phyloP scores from a whole-genome alignment of 1,140 invertebrate species.

The Drosophila pachea region DNA sequence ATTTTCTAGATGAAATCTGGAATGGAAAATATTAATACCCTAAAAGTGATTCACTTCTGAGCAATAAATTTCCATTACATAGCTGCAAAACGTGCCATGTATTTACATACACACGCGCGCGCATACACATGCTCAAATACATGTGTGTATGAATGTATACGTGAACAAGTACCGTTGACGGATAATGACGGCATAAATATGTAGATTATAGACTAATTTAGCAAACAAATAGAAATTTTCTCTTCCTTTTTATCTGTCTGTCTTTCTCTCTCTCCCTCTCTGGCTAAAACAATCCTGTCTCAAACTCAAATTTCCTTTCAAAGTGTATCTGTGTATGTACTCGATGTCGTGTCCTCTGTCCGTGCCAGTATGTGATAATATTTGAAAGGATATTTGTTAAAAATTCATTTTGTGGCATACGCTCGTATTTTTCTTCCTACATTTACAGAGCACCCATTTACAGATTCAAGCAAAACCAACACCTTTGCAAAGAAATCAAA shows the following conservation, averaged over 20 bases:
- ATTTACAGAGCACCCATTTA: constrained; percentile 38
- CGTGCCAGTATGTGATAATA: constrained; percentile 11
- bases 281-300: constrained; percentile 21
- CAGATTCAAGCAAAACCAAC: constrained; percentile 34
- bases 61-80: constrained; percentile 36
- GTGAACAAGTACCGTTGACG: not conserved
- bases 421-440: constrained; percentile 34
- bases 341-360: constrained; percentile 23
- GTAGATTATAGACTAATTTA: not conserved
- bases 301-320: constrained; percentile 26
- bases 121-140: constrained; percentile 7
- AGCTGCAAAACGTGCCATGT: constrained; percentile 11
- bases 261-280: not conserved
- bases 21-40: constrained; percentile 9
- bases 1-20: not conserved
- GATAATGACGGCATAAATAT: not conserved
- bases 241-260: too few species aligned
- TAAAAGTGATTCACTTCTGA: constrained; percentile 44
- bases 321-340: constrained; percentile 20
- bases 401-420: constrained; percentile 23
- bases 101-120: not conserved
- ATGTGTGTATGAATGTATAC: not conserved
- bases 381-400: constrained; percentile 21
- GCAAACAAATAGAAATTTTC: constrained; percentile 1
- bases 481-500: constrained; percentile 12